phyloP scores from a whole-genome alignment of 2,888 invertebrate species.

The Lasioglossum morio region DNA sequence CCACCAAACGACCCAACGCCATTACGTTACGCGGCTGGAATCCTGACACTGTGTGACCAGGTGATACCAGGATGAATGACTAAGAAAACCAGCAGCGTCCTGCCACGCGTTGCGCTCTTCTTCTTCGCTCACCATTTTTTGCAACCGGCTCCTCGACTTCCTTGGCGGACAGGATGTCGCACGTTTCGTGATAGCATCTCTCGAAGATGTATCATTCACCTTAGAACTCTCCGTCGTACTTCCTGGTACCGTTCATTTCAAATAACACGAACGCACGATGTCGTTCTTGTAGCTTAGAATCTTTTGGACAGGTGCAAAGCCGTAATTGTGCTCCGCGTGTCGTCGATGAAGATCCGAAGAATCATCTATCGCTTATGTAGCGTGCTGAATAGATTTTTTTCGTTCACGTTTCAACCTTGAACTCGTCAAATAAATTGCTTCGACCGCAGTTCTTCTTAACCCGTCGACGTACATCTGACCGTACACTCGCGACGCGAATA shows the following conservation, averaged over 20 bases:
- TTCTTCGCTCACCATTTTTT: slow-evolving; percentile 53
- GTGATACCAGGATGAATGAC: slow-evolving; percentile 74
- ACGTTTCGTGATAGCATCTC: background rate
- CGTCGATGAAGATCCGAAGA: background rate
- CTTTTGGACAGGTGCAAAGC: background rate
- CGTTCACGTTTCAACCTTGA: too few species aligned
- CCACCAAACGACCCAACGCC: slow-evolving; percentile 56
- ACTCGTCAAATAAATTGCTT: background rate
- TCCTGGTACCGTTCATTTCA: background rate
- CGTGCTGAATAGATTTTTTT: too few species aligned
- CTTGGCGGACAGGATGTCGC: slow-evolving; percentile 10
- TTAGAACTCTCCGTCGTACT: background rate
- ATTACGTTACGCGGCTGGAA: slow-evolving; percentile 80
- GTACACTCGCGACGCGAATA: background rate
- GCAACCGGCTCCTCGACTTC: background rate
- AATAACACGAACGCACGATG: background rate
- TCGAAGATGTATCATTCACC: background rate
- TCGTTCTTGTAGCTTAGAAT: background rate
- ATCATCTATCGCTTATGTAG: background rate
- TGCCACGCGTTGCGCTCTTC: slow-evolving; percentile 53
- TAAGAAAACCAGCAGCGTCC: slow-evolving; percentile 68
- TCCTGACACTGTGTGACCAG: slow-evolving; percentile 73
- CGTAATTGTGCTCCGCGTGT: background rate
- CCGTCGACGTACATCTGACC: background rate
- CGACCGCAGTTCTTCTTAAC: background rate